Evolutionary conservation across 2,113 vertebrate species (phyloP), one percentile per base, ranked within the genome.

Genomic region (Myxocyprinus asiaticus): DNA sequence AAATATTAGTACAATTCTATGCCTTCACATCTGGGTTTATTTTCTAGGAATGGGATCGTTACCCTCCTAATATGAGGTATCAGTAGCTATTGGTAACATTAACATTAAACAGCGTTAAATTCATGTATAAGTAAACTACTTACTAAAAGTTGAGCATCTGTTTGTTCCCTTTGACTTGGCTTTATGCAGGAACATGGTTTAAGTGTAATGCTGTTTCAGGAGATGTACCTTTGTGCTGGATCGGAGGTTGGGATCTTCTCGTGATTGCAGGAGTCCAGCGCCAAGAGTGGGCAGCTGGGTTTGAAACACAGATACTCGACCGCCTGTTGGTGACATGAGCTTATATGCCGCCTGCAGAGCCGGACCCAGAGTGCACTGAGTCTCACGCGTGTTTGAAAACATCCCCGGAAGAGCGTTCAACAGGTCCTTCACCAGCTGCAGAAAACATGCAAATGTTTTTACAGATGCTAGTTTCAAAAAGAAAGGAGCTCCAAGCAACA

Each of bases 211-310:
- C 15, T 4, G 9, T 22, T 47, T 6, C 6, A 33, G 22, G 22
- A 33, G 22, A 33, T 1, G 22, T 33, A 97, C 98, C 96, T 99
- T 99, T 22, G 92, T 93, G 90, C 94, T 97, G 2, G 96, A 96
- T 78, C 97, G 95, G 86, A 96, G 96, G 90, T 97, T 98, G 73
- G 97, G 97, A 87, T 99, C 97, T 87, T 99, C 98, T 86, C 97
- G 91, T 4, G 96, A 97, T 81, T 96, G 95, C 86, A 99, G 88
- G 53, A 90, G 90, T 1, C 98, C 98, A 0, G 94, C 92, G 0
- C 98, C 98, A 82, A 98, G 81, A 14, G 95, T 96, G 0, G 98
- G 96, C 69, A 98, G 91, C 91, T 98, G 96, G 22, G 95, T 97
- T 87, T 98, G 97, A 88, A 98, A 98, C 56, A 99, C 95, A 4